Evolutionary conservation across 2,888 invertebrate genomes (phyloP), one percentile per base, ranked within the genome.

Genomic region (Drosophila tripunctata): DNA sequence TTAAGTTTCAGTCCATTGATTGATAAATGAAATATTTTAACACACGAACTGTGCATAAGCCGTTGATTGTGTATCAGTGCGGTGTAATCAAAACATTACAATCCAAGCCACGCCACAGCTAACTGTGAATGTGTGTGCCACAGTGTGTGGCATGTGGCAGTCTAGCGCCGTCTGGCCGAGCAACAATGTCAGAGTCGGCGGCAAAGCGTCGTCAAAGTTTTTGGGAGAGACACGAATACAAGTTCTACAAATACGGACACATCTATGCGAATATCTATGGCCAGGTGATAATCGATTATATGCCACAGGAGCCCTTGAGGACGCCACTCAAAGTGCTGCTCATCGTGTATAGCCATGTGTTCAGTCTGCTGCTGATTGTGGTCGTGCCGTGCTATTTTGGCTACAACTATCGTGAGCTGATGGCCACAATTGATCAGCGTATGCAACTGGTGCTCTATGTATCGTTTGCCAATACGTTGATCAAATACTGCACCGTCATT

Each of bases 241-340:
- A 79, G 47, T 75, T 89, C 65, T 89, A 74, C 31, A 67, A 71
- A 12, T 89, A 87, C 30, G 88, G 89, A 2, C 83, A 89, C 43
- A 67, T 89, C 24, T 89, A 89, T 62, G 89, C 89, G 2, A 70
- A 66, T 8, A 62, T 89, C 24, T 85, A 64, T 17, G 89, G 89
- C 7, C 79, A 89, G 45, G 78, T 80, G 57, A 67, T 77, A 10
- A 88, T 89, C 21, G 89, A 89, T 21, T 89, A 89, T 38, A 58
- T 75, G 51, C 89, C 88, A 3, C 75, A 83, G 35, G 47, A 60
- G n/a, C 65, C 74, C 0, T 24, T 80, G 33, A 65, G 51, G 1
- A 36, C 63, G 0, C 54, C 71, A 0, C 10, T 83, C 0, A 81
- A 67, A 35, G 1, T n/a, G 3, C 35, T 84, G 3, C 68, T 87